These are phyloP conservation scores for Calycopis cecrops DNA, from an alignment of 1,140 invertebrate genomes.

Conservation along the genomic window DNA sequence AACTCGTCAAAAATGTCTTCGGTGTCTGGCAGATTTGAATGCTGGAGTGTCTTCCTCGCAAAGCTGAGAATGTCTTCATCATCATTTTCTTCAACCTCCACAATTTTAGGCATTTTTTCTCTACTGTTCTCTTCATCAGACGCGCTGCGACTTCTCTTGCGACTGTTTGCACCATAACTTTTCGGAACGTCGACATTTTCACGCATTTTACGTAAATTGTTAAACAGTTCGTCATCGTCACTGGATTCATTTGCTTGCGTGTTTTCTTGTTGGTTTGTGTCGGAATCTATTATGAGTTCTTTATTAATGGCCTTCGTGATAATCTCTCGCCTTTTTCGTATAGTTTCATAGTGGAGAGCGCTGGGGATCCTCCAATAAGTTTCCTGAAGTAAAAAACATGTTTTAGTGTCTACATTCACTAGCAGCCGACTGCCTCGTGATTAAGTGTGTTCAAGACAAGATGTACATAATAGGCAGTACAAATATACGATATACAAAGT, in stretches of 20 bases:
- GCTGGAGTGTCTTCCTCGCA: slow-evolving; percentile 56
- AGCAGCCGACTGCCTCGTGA: too few relatives aligned
- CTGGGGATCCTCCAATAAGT: slow-evolving; percentile 79
- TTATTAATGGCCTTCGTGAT: slow-evolving; percentile 58
- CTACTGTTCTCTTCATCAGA: slow-evolving; percentile 37
- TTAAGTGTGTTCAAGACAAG: too few relatives aligned
- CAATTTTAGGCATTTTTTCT: slow-evolving; percentile 53
- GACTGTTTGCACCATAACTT: slow-evolving; percentile 8
- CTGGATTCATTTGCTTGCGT: slow-evolving; percentile 37
- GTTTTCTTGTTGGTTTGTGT: slow-evolving; percentile 7
- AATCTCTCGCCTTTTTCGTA: slow-evolving; percentile 57
- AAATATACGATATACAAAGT: too few relatives aligned
- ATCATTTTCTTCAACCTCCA: slow-evolving; percentile 40
- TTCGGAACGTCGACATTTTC: slow-evolving; percentile 5
- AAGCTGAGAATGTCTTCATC: slow-evolving; percentile 60
- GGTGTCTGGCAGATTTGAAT: slow-evolving; percentile 49
- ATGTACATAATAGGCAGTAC: too few relatives aligned
- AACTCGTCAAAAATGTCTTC: slow-evolving; percentile 51
- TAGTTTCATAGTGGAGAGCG: slow-evolving; percentile 59
- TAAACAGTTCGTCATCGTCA: slow-evolving; percentile 57
- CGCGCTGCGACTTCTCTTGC: slow-evolving; percentile 16
- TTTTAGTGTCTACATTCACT: neutral
- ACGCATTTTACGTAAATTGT: slow-evolving; percentile 51
- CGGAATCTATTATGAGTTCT: slow-evolving; percentile 46
- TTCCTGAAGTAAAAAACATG: slow-evolving; percentile 58